A percentile compares a stretch with the other conserved stretches of the same genome.
Evolutionary conservation across 2,888 invertebrate species (phyloP).

Genomic region (Andrena marginata): DNA sequence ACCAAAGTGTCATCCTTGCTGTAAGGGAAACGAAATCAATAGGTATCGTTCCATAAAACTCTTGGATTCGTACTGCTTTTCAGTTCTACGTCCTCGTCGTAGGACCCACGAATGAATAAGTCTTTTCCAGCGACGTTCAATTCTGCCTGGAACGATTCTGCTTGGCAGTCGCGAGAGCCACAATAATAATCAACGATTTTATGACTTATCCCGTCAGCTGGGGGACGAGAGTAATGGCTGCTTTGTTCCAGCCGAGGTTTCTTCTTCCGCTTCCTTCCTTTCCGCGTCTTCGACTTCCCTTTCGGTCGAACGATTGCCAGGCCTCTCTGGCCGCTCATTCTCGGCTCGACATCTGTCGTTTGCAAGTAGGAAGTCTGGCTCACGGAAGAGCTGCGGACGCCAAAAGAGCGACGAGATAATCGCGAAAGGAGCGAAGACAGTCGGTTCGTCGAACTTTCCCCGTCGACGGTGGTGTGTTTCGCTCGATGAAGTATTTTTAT

Average conservation of each 20-base stretch:
- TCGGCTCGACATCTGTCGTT: slow-evolving; percentile 48
- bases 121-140: slow-evolving; percentile 4
- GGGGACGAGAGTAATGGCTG: slow-evolving; percentile 58
- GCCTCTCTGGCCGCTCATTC: slow-evolving; percentile 22
- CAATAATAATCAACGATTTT: slow-evolving; percentile 58
- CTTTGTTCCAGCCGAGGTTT: slow-evolving; percentile 59
- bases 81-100: not conserved
- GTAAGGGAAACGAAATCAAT: not conserved
- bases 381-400: slow-evolving; percentile 17
- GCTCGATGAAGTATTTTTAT: no score
- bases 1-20: not conserved
- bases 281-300: slow-evolving; percentile 39
- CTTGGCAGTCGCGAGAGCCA: not conserved
- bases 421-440: slow-evolving; percentile 30
- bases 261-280: slow-evolving; percentile 47
- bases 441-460: slow-evolving; percentile 32
- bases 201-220: slow-evolving; percentile 61
- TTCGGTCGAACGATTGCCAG: slow-evolving; percentile 38
- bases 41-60: not conserved
- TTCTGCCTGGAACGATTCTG: not conserved
- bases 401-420: slow-evolving; percentile 35
- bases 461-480: not conserved
- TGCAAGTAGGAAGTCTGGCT: slow-evolving; percentile 38
- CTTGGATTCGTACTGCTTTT: not conserved
- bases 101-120: not conserved